phyloP scores from a whole-genome alignment of 2,888 invertebrate genomes.

The Sphecodes monilicornis region DNA sequence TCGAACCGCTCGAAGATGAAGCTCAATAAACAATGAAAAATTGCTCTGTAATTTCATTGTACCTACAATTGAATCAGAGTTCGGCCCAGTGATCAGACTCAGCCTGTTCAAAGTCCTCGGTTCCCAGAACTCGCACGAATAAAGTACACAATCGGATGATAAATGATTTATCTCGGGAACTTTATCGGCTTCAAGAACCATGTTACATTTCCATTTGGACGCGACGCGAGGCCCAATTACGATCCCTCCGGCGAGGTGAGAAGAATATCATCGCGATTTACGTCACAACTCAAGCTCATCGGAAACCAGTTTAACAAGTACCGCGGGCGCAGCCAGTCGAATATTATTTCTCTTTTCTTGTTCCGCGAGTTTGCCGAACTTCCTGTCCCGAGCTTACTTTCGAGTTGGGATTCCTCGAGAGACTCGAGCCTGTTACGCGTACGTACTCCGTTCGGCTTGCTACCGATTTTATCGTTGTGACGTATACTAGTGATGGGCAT shows the following conservation, averaged over 20 bases:
- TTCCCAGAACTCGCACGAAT: background rate
- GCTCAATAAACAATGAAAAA: too few relatives aligned
- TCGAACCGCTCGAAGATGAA: too few relatives aligned
- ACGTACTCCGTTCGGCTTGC: too few relatives aligned
- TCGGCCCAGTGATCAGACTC: background rate
- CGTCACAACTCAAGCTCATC: background rate
- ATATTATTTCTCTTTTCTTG: slow-evolving; percentile 34
- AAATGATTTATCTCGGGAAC: background rate
- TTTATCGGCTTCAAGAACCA: background rate
- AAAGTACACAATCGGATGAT: background rate
- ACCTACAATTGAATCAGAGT: background rate
- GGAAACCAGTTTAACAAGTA: slow-evolving; percentile 5
- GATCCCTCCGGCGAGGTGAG: background rate
- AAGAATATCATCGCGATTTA: slow-evolving; percentile 8
- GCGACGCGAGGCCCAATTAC: background rate
- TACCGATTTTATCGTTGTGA: too few relatives aligned
- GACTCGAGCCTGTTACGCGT: slow-evolving; percentile 58
- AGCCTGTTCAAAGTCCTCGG: background rate
- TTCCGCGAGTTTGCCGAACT: slow-evolving; percentile 22
- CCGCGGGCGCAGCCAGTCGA: slow-evolving; percentile 11
- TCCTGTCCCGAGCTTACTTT: slow-evolving; percentile 31
- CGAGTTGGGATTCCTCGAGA: slow-evolving; percentile 54
- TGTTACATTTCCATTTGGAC: slow-evolving; percentile 2
- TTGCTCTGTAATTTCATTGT: too few relatives aligned
- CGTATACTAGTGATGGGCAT: too few relatives aligned